Evolutionary conservation across 2,113 vertebrate genomes (phyloP).

Genomic region (Lichenostomus cassidix): DNA sequence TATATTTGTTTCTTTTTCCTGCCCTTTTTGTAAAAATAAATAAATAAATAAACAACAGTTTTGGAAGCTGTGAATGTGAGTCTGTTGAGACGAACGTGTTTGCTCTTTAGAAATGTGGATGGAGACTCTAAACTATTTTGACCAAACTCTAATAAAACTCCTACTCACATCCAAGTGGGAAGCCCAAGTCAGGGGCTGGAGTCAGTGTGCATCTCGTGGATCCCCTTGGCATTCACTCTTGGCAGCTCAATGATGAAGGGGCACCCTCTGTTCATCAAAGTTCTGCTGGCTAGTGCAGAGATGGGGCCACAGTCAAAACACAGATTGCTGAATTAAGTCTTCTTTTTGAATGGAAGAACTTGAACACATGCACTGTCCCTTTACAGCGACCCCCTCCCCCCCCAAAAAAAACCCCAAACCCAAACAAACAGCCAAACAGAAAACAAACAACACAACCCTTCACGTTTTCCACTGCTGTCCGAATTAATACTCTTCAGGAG

Average conservation of each 20-base stretch:
- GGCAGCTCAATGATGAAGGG: not conserved
- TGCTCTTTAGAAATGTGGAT: not conserved
- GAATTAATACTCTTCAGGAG: not conserved
- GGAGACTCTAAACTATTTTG: not conserved
- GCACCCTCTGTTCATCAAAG: not conserved
- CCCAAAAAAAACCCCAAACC: not conserved
- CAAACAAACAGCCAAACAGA: not conserved
- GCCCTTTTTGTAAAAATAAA: not conserved
- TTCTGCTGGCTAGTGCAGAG: not conserved
- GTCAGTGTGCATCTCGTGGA: not conserved
- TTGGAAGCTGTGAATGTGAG: not conserved
- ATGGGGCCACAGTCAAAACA: not conserved
- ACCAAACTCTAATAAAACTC: not conserved
- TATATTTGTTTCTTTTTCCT: not conserved
- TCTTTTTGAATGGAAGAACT: not conserved
- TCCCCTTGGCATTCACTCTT: not conserved
- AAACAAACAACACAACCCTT: not conserved
- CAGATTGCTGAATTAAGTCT: not conserved
- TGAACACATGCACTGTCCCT: not conserved
- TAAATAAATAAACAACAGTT: not conserved
- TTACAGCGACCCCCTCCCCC: fast-evolving
- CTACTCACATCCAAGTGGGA: not conserved
- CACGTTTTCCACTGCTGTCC: not conserved
- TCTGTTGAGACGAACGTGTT: not conserved
- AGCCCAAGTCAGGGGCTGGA: not conserved